A percentile compares a stretch with the other conserved stretches of the same genome.
Evolutionary conservation across 2,113 vertebrate species (phyloP).

Genomic region (Ictalurus punctatus): DNA sequence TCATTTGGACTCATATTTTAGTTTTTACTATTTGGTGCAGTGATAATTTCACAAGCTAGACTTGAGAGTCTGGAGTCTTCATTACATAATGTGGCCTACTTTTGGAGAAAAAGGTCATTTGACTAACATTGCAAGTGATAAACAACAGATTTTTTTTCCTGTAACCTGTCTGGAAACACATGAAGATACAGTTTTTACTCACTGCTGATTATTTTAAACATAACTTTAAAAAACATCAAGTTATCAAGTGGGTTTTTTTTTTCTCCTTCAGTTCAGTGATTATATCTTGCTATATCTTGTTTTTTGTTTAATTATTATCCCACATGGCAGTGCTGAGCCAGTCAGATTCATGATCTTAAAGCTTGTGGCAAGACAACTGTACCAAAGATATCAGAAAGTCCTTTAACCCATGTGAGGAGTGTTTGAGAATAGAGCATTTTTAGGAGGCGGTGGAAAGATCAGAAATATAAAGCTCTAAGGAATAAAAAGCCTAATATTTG

Average conservation of each 20-base stretch:
- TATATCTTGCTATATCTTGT: not conserved
- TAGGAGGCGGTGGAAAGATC: not conserved
- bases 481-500: not conserved
- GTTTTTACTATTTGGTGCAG: not conserved
- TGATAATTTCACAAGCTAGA: not conserved
- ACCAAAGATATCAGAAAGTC: not conserved
- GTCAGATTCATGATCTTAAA: not conserved
- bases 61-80: not conserved
- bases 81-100: not conserved
- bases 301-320: not conserved
- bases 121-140: not conserved
- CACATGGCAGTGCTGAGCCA: not conserved
- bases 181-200: not conserved
- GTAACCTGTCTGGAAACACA: not conserved
- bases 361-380: not conserved
- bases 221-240: not conserved
- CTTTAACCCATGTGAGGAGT: not conserved
- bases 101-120: not conserved
- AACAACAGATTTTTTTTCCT: not conserved
- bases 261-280: not conserved
- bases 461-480: not conserved
- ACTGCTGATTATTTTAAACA: not conserved
- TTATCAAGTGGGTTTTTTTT: not conserved
- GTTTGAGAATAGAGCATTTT: not conserved
- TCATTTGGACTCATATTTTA: not conserved